These are phyloP conservation scores for Euleptes europaea DNA, from an alignment of 2,113 vertebrate species.

Conservation along the genomic window DNA sequence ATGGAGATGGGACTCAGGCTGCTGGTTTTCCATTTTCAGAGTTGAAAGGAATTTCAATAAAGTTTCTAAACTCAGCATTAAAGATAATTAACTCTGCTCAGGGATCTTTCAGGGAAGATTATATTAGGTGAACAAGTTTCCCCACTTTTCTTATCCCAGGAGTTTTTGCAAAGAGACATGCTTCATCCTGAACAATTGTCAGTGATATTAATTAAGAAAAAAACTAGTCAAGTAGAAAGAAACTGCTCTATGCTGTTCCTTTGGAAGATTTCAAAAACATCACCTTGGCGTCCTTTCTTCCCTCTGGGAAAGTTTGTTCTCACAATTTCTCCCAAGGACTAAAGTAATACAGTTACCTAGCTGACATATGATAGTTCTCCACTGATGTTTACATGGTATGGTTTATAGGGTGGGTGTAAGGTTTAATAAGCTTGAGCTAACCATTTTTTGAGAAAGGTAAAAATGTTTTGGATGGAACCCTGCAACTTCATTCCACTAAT, in stretches of 20 bases:
- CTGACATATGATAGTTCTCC: neutral
- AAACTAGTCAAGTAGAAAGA: slow-evolving; percentile 39
- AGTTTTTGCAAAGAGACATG: slow-evolving; percentile 43
- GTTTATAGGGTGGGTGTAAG: neutral
- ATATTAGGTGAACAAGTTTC: slow-evolving; percentile 26
- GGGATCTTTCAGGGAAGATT: slow-evolving; percentile 40
- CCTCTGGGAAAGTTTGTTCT: slow-evolving; percentile 8
- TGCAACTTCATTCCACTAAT: too few species aligned
- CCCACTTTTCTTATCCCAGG: slow-evolving; percentile 29
- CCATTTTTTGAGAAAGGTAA: neutral
- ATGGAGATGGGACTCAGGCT: neutral
- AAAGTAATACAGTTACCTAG: neutral
- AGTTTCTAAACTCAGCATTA: slow-evolving; percentile 44
- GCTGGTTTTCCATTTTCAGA: slow-evolving; percentile 25
- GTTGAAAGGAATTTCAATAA: slow-evolving; percentile 37
- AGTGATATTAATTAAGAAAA: slow-evolving; percentile 58
- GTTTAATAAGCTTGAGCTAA: neutral
- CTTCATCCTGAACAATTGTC: slow-evolving; percentile 46
- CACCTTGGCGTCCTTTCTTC: neutral
- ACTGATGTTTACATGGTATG: neutral
- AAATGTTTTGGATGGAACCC: neutral
- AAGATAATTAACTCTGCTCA: slow-evolving; percentile 49
- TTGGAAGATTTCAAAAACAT: slow-evolving; percentile 25
- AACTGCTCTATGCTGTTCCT: slow-evolving; percentile 8
- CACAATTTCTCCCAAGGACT: neutral